Conservation (phyloP, 2,888 invertebrate species). For the Teleogryllus oceanicus region DNA sequence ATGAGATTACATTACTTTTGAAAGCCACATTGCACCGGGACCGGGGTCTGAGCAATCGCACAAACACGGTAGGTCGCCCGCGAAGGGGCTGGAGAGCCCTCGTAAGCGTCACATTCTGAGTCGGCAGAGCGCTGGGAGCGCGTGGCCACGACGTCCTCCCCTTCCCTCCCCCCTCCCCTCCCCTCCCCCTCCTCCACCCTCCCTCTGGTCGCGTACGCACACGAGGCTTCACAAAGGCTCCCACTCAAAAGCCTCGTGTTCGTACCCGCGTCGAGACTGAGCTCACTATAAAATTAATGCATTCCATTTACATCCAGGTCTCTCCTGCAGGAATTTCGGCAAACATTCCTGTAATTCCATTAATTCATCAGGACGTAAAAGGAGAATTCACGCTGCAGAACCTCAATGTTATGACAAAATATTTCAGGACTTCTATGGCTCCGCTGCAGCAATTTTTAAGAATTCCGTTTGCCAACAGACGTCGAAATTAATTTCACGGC, state of each 20-base stretch:
- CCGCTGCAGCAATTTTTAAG: background rate
- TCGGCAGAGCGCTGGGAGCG: no score
- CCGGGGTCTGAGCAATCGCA: no score
- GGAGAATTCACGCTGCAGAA: slow-evolving; percentile 6
- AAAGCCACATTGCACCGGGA: no score
- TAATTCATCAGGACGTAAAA: slow-evolving; percentile 18
- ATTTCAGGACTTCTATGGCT: background rate
- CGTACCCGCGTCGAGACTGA: background rate
- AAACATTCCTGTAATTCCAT: slow-evolving; percentile 18
- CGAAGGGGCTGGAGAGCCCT: no score
- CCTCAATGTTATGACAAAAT: background rate
- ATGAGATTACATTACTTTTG: no score
- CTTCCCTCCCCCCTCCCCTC: no score
- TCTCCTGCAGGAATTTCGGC: slow-evolving; percentile 7
- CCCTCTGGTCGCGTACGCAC: no score
- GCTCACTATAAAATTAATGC: slow-evolving; percentile 9
- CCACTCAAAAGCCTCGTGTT: background rate
- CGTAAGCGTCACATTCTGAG: no score
- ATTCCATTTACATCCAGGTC: slow-evolving; percentile 9
- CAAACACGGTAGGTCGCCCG: no score
- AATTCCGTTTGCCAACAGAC: background rate
- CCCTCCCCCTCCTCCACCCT: no score
- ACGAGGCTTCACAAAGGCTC: background rate
- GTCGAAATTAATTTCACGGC: background rate
- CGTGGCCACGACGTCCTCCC: no score